phyloP scores from a whole-genome alignment of 2,797 vertebrate genomes.

The Tapera naevia region DNA sequence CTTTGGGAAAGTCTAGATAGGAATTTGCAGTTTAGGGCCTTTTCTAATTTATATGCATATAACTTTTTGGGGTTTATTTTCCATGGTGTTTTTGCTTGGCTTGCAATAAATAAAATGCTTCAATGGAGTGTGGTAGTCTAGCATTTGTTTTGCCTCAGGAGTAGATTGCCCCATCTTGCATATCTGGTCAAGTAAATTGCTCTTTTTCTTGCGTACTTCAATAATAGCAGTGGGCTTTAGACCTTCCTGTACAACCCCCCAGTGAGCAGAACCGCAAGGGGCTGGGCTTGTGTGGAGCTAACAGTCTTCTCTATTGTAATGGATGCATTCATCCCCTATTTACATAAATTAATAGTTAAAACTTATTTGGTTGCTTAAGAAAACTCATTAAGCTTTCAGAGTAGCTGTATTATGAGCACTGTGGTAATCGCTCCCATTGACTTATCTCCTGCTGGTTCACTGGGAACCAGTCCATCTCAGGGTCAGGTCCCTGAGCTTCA shows the following conservation, averaged over 20 bases:
- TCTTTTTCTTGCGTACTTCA: slow-evolving; percentile 43
- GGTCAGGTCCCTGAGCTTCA: slow-evolving; percentile 49
- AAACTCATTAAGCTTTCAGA: slow-evolving; percentile 94
- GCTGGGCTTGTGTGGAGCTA: background rate
- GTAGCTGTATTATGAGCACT: slow-evolving; percentile 84
- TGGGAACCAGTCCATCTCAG: slow-evolving; percentile 56
- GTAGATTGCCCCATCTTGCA: slow-evolving; percentile 62
- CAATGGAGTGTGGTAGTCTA: slow-evolving; percentile 62
- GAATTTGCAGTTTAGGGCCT: slow-evolving; percentile 1
- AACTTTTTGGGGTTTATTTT: slow-evolving; percentile 35
- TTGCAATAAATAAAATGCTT: slow-evolving; percentile 69
- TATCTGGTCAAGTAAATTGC: slow-evolving; percentile 70
- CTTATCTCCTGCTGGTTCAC: slow-evolving; percentile 59
- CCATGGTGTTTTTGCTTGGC: slow-evolving; percentile 54
- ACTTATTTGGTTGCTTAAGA: slow-evolving; percentile 77
- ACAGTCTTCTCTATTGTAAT: slow-evolving; percentile 34
- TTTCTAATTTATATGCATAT: slow-evolving; percentile 40
- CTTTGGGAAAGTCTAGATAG: background rate
- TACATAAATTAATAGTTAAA: slow-evolving; percentile 79
- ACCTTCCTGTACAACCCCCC: slow-evolving; percentile 9
- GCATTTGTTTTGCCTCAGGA: slow-evolving; percentile 71
- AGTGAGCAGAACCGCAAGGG: slow-evolving; percentile 16
- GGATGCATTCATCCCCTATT: slow-evolving; percentile 53
- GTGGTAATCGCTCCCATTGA: slow-evolving; percentile 82
- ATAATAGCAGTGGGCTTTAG: slow-evolving; percentile 40